Percentiles rank a stretch among this genome's conserved stretches.
Evolutionary conservation across 2,113 vertebrate genomes (phyloP).

Genomic region (Smithornis capensis): DNA sequence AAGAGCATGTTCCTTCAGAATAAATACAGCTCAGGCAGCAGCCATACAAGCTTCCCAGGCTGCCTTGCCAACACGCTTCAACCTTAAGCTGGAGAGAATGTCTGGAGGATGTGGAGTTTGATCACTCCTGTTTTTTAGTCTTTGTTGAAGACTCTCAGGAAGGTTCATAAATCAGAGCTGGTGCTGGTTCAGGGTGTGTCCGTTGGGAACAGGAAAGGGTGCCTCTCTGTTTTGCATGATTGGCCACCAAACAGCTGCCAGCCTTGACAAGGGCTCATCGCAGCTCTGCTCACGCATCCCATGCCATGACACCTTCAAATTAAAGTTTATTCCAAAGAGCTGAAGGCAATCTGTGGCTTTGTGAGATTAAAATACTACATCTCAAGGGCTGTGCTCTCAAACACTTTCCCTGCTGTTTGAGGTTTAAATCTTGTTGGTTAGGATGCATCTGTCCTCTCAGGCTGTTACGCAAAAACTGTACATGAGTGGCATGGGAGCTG

Average conservation of each 20-base stretch:
- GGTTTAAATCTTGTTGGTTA: neutral
- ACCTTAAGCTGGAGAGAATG: neutral
- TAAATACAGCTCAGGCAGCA: neutral
- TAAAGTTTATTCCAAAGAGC: neutral
- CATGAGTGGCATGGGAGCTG: neutral
- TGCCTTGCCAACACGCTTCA: neutral
- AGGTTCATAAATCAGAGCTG: neutral
- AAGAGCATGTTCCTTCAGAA: neutral
- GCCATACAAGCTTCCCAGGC: neutral
- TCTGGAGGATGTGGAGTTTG: neutral
- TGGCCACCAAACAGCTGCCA: neutral
- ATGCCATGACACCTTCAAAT: neutral
- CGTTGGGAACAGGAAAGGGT: neutral
- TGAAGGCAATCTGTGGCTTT: neutral
- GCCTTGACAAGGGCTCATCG: neutral
- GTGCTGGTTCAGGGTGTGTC: neutral
- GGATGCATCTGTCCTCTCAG: neutral
- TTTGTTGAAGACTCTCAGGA: neutral
- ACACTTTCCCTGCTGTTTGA: neutral
- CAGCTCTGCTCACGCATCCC: accelerated
- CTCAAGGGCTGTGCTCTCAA: neutral
- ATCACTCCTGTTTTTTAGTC: neutral
- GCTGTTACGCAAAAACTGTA: neutral
- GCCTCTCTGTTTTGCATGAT: accelerated
- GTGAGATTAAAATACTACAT: neutral